phyloP scores from a whole-genome alignment of 2,113 vertebrate species.

The Mirza zaza region DNA sequence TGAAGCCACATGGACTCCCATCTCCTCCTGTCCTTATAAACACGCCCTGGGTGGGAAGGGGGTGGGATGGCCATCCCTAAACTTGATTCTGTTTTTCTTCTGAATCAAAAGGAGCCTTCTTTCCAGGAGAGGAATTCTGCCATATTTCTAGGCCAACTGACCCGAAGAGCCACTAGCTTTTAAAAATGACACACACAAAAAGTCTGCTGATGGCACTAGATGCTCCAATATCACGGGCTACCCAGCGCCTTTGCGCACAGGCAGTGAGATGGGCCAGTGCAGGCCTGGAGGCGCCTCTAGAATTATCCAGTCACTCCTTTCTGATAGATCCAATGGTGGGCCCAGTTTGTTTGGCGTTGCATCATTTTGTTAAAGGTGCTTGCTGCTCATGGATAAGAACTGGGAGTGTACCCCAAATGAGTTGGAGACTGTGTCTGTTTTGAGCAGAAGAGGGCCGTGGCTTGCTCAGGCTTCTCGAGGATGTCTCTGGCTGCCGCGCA shows the following conservation, averaged over 20 bases:
- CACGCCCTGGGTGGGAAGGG: background rate
- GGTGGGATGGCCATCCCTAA: too few species aligned
- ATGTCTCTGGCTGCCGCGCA: background rate
- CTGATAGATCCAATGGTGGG: background rate
- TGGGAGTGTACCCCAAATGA: background rate
- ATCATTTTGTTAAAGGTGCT: background rate
- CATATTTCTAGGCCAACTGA: background rate
- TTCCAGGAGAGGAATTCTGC: background rate
- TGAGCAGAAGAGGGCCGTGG: background rate
- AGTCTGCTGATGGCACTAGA: background rate
- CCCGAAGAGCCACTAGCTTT: background rate
- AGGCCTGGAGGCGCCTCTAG: background rate
- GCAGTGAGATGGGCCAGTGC: fast-evolving
- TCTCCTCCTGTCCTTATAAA: background rate
- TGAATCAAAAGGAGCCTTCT: background rate
- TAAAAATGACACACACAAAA: background rate
- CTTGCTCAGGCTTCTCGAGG: background rate
- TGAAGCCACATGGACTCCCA: background rate
- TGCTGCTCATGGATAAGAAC: background rate
- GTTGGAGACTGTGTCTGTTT: background rate
- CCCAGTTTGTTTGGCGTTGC: too few species aligned
- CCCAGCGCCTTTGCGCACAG: too few species aligned
- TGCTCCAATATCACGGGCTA: fast-evolving
- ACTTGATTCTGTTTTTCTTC: background rate
- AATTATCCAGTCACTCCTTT: background rate